These are phyloP conservation scores for Volucella zonaria DNA, from an alignment of 2,888 invertebrate genomes.

Conservation along the genomic window DNA sequence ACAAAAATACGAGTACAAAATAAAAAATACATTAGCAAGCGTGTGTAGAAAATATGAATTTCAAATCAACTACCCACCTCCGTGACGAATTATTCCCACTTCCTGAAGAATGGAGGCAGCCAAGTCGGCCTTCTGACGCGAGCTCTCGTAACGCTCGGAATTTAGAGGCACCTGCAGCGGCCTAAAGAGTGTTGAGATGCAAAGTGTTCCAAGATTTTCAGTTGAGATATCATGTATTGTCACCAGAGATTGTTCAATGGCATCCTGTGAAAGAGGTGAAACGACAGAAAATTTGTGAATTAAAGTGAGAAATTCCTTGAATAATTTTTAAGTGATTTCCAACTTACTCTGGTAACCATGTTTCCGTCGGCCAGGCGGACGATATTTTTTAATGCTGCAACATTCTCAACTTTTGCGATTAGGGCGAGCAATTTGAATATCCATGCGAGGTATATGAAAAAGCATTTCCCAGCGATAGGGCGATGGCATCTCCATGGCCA, in stretches of 20 bases:
- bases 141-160: slow-evolving; percentile 88
- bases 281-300: slow-evolving; percentile 2
- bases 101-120: slow-evolving; percentile 90
- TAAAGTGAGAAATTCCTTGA: background rate
- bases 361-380: slow-evolving; percentile 81
- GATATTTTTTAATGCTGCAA: slow-evolving; percentile 77
- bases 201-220: slow-evolving; percentile 88
- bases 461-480: slow-evolving; percentile 61
- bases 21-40: slow-evolving; percentile 41
- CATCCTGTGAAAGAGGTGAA: slow-evolving; percentile 82
- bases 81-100: slow-evolving; percentile 87
- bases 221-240: slow-evolving; percentile 90
- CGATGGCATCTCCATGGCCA: slow-evolving; percentile 77
- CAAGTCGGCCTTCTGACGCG: slow-evolving; percentile 90
- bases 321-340: background rate
- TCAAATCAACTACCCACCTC: slow-evolving; percentile 82
- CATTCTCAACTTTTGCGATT: slow-evolving; percentile 69
- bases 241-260: slow-evolving; percentile 87
- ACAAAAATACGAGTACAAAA: background rate
- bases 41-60: slow-evolving; percentile 44
- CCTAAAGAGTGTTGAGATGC: slow-evolving; percentile 88
- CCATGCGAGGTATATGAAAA: slow-evolving; percentile 67
- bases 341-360: slow-evolving; percentile 79
- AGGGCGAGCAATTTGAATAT: slow-evolving; percentile 68
- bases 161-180: slow-evolving; percentile 88